A percentile compares a stretch with the other conserved stretches of the same genome.
phyloP scores from a whole-genome alignment of 2,888 invertebrate species.

The Erpobdella octoculata region DNA sequence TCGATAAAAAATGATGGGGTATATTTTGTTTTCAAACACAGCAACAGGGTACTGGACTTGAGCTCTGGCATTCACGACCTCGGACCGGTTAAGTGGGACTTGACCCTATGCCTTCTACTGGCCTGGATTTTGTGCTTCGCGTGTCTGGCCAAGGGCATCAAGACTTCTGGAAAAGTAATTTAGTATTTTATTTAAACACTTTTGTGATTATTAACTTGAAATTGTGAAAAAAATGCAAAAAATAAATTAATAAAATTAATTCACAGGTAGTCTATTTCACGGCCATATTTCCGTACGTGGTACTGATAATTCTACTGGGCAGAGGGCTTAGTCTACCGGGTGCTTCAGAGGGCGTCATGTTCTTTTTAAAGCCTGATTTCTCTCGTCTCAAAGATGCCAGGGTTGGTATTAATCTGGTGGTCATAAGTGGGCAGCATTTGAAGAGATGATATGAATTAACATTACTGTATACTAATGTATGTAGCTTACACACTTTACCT shows the following conservation, averaged over 20 bases:
- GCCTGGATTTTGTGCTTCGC: conserved; percentile 50
- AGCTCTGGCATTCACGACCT: conserved; percentile 43
- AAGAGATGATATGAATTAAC: too few species aligned
- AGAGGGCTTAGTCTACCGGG: conserved; percentile 58
- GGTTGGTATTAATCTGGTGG: conserved; percentile 19
- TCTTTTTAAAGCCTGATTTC: conserved; percentile 73
- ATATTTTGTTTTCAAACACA: too few species aligned
- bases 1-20: too few species aligned
- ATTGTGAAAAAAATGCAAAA: too few species aligned
- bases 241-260: too few species aligned
- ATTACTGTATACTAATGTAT: too few species aligned
- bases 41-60: conserved; percentile 40
- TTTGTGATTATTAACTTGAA: too few species aligned
- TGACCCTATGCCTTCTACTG: conserved; percentile 44
- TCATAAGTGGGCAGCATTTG: neutral
- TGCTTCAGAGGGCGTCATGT: conserved; percentile 68
- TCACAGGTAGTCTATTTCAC: conserved; percentile 49
- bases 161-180: conserved; percentile 48
- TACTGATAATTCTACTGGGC: conserved; percentile 47
- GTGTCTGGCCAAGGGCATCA: conserved; percentile 49
- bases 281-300: conserved; percentile 49
- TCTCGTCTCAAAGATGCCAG: conserved; percentile 60
- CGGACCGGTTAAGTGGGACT: conserved; percentile 46
- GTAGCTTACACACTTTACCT: too few species aligned
- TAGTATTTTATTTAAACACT: too few species aligned